A percentile compares a stretch with the other conserved stretches of the same genome.
Evolutionary conservation across 1,140 invertebrate genomes (phyloP).

Genomic region (Drosophila elegans): DNA sequence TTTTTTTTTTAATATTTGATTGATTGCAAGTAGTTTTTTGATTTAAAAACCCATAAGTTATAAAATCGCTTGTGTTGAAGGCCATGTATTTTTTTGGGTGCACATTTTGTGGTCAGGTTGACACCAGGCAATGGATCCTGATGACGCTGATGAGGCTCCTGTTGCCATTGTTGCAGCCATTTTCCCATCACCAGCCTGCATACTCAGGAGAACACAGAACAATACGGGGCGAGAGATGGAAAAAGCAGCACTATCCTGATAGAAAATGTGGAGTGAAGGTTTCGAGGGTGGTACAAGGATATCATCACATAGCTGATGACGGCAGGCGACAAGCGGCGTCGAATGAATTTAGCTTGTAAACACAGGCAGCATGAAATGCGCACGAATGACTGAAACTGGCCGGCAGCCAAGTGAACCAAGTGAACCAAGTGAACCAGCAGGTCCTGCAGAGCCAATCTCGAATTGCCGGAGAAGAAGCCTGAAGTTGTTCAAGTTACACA

Average conservation of each 20-base stretch:
- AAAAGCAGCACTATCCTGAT: slow-evolving; percentile 18
- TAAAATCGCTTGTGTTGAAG: background rate
- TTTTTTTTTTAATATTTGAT: no score
- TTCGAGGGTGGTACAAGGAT: slow-evolving; percentile 13
- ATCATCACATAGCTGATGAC: slow-evolving; percentile 44
- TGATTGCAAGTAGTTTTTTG: no score
- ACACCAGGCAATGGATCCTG: slow-evolving; percentile 40
- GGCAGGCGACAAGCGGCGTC: slow-evolving; percentile 25
- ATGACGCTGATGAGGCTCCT: slow-evolving; percentile 48
- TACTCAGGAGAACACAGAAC: slow-evolving; percentile 36
- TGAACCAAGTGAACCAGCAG: slow-evolving; percentile 20
- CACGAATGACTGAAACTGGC: slow-evolving; percentile 40
- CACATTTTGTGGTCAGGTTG: slow-evolving; percentile 10
- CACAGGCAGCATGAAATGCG: slow-evolving; percentile 48
- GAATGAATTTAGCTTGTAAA: slow-evolving; percentile 52
- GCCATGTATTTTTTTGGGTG: slow-evolving; percentile 7
- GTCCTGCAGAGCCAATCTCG: slow-evolving; percentile 39
- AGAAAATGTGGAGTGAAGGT: background rate
- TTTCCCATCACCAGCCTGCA: slow-evolving; percentile 39
- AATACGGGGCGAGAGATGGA: slow-evolving; percentile 1
- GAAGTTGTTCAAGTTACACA: slow-evolving; percentile 43
- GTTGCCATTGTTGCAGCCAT: slow-evolving; percentile 35
- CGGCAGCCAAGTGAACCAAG: slow-evolving; percentile 39
- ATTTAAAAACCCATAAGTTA: background rate
- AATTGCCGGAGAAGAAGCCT: slow-evolving; percentile 36